Base-by-base conservation (phyloP, 2,797 vertebrate species). In the Alca torda region DNA sequence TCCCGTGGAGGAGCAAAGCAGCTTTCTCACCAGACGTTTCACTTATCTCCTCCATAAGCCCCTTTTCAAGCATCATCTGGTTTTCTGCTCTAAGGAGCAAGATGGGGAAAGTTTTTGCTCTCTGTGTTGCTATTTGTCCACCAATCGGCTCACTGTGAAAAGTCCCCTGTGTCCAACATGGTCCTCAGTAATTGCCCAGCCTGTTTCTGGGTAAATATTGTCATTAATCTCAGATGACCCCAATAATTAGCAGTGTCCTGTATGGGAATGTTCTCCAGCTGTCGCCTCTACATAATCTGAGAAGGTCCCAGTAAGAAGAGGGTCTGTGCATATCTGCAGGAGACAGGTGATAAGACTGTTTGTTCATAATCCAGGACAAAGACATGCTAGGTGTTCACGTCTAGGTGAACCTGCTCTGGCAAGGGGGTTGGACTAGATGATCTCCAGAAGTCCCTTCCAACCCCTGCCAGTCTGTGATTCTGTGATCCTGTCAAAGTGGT, bases 131-230 rank as follows among this genome's bases (percentile, higher is more conserved):
- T 78, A 10, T 25, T 79, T 23, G 37, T 2, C 19, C 5, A 48
- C 5, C 13, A 64, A 1, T 0, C 0, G 23, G 0, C 37, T 68
- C 25, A 10, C 25, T 41, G 21, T 26, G 53, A 56, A 64, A 63
- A 10, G 11, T 24, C 3, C 3, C 6, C 23, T 50, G 33, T 37
- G 23, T 30, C 67, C 54, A 84, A 48, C 59, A 35, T 10, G 19
- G 12, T 28, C 16, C 24, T 75, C 60, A 88, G 51, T 13, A 43
- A 43, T 59, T 84, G 10, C 45, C 35, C 74, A 63, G 39, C 17
- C 64, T 76, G 24, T 21, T 31, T 30, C 31, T 48, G 31, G 13
- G 43, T 63, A 67, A 57, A 53, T 16, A 30, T 4, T 50, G 33
- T 31, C 13, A 10, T 30, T 45, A 54, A 68, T 25, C 39, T 81